Percentiles rank a stretch among this genome's conserved stretches.
phyloP scores from a whole-genome alignment of 1,140 invertebrate species.

The Eueides isabella region DNA sequence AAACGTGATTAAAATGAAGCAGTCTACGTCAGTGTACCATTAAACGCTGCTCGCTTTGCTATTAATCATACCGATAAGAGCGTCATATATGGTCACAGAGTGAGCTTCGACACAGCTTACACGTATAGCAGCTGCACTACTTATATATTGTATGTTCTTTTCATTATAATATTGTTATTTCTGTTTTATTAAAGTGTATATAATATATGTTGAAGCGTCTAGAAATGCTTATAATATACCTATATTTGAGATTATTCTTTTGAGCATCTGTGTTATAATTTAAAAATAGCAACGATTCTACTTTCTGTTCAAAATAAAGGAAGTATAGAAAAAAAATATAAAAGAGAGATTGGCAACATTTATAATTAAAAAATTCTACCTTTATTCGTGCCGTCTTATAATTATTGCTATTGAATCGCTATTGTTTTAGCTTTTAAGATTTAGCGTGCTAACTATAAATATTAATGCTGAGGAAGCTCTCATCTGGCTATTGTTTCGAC shows the following conservation, averaged over 20 bases:
- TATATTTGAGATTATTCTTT: no score
- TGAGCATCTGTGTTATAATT: no score
- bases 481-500: neutral
- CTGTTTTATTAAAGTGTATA: neutral
- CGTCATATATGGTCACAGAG: slow-evolving; percentile 27
- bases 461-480: neutral
- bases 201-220: neutral
- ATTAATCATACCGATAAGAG: slow-evolving; percentile 30
- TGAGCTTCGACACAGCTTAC: slow-evolving; percentile 3
- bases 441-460: neutral
- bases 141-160: neutral
- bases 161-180: neutral
- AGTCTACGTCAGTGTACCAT: slow-evolving; percentile 30
- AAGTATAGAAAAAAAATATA: no score
- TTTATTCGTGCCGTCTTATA: no score
- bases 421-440: no score
- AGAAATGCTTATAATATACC: no score
- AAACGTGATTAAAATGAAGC: slow-evolving; percentile 28
- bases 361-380: no score
- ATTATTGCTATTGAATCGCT: no score
- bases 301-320: no score
- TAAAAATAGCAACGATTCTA: no score
- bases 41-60: slow-evolving; percentile 13
- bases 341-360: no score
- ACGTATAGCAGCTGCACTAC: slow-evolving; percentile 4